Base-by-base conservation (phyloP, 2,888 invertebrate species). In the Drosophila kambysellisi region DNA sequence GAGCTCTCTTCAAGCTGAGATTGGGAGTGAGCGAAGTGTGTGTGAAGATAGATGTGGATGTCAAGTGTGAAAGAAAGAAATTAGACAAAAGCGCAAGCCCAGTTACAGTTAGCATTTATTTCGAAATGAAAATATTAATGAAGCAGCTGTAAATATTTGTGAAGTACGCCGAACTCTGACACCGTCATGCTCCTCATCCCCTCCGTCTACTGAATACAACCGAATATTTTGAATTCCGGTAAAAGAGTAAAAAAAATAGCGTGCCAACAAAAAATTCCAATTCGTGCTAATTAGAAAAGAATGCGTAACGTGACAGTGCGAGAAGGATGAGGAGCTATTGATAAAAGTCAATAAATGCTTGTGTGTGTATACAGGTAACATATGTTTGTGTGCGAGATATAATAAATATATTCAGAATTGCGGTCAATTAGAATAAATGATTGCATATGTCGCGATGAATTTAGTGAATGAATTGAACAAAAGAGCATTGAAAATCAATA, bases 401-500 rank as follows among this genome's bases (percentile, higher is more conserved):
- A 53, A 39, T 29, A 56, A 74, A 59, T 74, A 46, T 29, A 39
- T 41, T 39, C 29, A 46, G 37, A 57, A 88, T 76, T 70, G 84
- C 81, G 83, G 79, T 81, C 84, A 88, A 83, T 88, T 83, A 83
- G 67, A 86, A 81, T 80, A 74, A 57, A 39, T 37, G 54, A 51
- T 52, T 64, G 32, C 11, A 59, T 29, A 66, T 46, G 79, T 70
- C 50, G 54, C 63, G 66, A 68, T 80, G 88, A 90, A 88, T 86
- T 46, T 85, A 86, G 87, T 86, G 90, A 86, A 86, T 86, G 90
- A 85, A 85, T 76, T 88, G 86, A 83, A 86, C 86, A 57, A 41
- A 81, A 83, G 84, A 86, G 77, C 80, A 83, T 81, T 81, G 82
- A 90, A 87, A 90, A 87, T 89, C 89, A 84, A 89, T 90, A 87